Conservation (phyloP, 1,140 invertebrate species). For the Brachionus angularis region DNA sequence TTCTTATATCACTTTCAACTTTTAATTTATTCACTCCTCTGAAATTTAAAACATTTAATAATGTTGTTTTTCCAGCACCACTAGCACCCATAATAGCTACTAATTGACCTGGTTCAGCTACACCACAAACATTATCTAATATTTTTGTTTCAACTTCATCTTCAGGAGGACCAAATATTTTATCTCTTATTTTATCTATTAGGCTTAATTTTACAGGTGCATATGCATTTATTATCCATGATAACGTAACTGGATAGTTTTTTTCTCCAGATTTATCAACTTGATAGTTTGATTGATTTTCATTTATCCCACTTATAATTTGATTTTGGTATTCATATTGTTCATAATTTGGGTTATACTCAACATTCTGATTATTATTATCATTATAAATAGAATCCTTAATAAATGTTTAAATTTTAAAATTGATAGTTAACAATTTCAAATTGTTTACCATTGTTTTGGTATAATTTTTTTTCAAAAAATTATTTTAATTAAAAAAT, state of each 20-base stretch:
- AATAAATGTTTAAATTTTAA: too few relatives aligned
- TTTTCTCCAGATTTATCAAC: too few relatives aligned
- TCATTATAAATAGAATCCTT: background rate
- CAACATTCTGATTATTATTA: background rate
- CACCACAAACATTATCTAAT: slow-evolving; percentile 66
- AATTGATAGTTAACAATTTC: too few relatives aligned
- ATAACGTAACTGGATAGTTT: too few relatives aligned
- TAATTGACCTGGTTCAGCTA: slow-evolving; percentile 79
- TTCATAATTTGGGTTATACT: too few relatives aligned
- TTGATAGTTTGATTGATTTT: background rate
- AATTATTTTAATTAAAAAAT: too few relatives aligned
- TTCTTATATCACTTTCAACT: slow-evolving; percentile 65
- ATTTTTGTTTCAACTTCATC: background rate
- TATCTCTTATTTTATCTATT: background rate
- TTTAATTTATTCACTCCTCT: slow-evolving; percentile 67
- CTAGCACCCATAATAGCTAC: slow-evolving; percentile 88
- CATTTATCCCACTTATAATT: background rate
- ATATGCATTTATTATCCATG: background rate
- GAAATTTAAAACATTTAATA: slow-evolving; percentile 82
- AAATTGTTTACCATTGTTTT: too few relatives aligned
- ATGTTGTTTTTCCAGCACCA: slow-evolving; percentile 89
- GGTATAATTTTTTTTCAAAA: too few relatives aligned
- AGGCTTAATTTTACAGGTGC: background rate
- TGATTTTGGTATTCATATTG: background rate
- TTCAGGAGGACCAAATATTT: background rate